Evolutionary conservation across 2,113 vertebrate species (phyloP), one percentile per base, ranked within the genome.

Genomic region (Brachypteracias leptosomus): DNA sequence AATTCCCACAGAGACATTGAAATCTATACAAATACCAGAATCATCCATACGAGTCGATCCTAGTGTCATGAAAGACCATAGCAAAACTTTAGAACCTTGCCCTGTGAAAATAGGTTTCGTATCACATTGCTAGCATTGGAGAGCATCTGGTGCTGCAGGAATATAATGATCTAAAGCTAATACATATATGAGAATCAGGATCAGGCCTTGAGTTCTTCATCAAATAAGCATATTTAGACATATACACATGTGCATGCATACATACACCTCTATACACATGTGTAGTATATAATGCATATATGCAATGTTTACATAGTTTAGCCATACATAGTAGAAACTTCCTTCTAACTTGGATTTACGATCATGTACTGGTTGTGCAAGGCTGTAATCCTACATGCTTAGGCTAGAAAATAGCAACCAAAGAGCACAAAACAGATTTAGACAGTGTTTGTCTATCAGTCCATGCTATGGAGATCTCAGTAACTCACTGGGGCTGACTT

Each of bases 11-110:
- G 83, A 90, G 84, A 89, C 57, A 52, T 22, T 65, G 90, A 57
- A 61, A 84, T 85, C 93, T 88, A 70, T 93, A 85, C 68, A n/a
- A 96, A 89, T 61, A 95, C 91, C 96, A 97, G 95, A 89, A 96
- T 92, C 62, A 25, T 87, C 88, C 66, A 89, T n/a, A 75, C 18
- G 71, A 88, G 85, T 90, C 93, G 93, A 94, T 96, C 86, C 84
- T 62, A 7, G 25, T 63, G 73, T 85, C 86, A 87, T 44, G 68
- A 91, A 95, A 87, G 86, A 70, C 83, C 90, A 51, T 16, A 57
- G 58, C 16, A 93, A 85, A 95, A 73, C 61, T 87, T 87, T 1
- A 82, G 89, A 54, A 92, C 85, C 86, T 81, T 54, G 76, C 31
- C 57, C 92, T 28, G n/a, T 81, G 47, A 90, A 85, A 90, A 91